Conservation (phyloP, 2,113 vertebrate species). For the Caranx melampygus region DNA sequence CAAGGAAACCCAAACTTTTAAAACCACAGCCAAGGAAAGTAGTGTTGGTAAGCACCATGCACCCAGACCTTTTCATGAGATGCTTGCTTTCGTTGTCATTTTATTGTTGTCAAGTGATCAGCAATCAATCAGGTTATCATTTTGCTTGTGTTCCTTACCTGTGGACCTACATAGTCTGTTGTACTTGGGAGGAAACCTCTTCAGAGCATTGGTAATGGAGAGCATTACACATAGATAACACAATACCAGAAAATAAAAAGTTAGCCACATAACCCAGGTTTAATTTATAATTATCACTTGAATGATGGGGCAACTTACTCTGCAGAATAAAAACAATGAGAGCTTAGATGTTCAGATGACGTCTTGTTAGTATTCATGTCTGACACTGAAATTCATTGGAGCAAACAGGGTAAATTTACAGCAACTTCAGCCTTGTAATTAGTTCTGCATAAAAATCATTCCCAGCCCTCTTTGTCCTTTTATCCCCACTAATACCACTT, state of each 20-base stretch:
- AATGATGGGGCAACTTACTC: neutral
- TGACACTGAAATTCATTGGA: neutral
- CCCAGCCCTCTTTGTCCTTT: constrained; percentile 20
- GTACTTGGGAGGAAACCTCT: neutral
- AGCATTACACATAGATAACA: neutral
- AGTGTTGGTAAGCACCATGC: constrained; percentile 87
- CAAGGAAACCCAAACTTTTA: constrained; percentile 91
- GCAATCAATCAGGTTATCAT: neutral
- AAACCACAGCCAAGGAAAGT: constrained; percentile 91
- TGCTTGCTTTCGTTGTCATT: neutral
- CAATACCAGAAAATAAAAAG: constrained; percentile 16
- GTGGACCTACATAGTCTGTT: neutral
- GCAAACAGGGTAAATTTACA: constrained; percentile 12
- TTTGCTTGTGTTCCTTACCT: neutral
- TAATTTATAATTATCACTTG: constrained; percentile 1
- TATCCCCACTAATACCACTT: constrained; percentile 41
- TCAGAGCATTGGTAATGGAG: neutral
- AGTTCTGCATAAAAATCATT: constrained; percentile 4
- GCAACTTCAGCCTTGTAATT: constrained; percentile 27
- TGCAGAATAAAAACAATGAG: neutral
- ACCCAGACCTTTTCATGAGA: neutral
- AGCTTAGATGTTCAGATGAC: neutral
- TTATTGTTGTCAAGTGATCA: neutral
- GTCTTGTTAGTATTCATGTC: neutral
- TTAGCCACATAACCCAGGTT: constrained; percentile 6